Evolutionary conservation across 2,888 invertebrate species (phyloP).

Genomic region (Apotomis capreana): DNA sequence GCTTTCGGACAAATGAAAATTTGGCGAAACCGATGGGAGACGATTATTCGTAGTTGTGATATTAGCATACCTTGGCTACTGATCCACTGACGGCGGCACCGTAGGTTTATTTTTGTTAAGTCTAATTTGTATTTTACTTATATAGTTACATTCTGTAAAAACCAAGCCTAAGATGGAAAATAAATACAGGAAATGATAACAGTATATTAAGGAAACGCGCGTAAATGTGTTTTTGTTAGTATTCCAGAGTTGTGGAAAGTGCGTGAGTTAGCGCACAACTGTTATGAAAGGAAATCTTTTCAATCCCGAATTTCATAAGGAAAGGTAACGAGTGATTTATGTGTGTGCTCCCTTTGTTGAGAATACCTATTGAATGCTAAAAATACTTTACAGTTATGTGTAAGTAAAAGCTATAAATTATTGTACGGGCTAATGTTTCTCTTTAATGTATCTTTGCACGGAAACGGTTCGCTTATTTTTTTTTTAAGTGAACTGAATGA

Average conservation of each 20-base stretch:
- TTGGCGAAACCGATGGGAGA: too few species aligned
- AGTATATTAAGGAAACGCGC: slow-evolving; percentile 13
- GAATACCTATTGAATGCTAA: slow-evolving; percentile 60
- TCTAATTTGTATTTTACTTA: too few species aligned
- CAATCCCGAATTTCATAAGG: slow-evolving; percentile 63
- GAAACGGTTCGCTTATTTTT: slow-evolving; percentile 1
- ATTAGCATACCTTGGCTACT: too few species aligned
- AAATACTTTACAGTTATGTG: slow-evolving; percentile 43
- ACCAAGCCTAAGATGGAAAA: too few species aligned
- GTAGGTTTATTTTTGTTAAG: too few species aligned
- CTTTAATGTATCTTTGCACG: slow-evolving; percentile 29
- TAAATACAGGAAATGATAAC: slow-evolving; percentile 17
- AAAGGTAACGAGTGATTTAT: slow-evolving; percentile 71
- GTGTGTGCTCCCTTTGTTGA: slow-evolving; percentile 66
- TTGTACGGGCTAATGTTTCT: slow-evolving; percentile 35
- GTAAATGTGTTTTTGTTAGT: slow-evolving; percentile 52
- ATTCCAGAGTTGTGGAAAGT: slow-evolving; percentile 62
- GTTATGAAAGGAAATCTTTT: slow-evolving; percentile 70
- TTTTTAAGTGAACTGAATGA: neutral
- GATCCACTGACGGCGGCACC: too few species aligned
- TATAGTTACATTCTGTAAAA: too few species aligned
- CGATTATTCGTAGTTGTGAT: too few species aligned
- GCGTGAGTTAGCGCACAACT: slow-evolving; percentile 64
- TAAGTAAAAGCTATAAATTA: slow-evolving; percentile 40
- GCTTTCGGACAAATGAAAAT: too few species aligned